Conservation (phyloP, 2,888 invertebrate genomes). For the Sceliomorpha sp. region DNA sequence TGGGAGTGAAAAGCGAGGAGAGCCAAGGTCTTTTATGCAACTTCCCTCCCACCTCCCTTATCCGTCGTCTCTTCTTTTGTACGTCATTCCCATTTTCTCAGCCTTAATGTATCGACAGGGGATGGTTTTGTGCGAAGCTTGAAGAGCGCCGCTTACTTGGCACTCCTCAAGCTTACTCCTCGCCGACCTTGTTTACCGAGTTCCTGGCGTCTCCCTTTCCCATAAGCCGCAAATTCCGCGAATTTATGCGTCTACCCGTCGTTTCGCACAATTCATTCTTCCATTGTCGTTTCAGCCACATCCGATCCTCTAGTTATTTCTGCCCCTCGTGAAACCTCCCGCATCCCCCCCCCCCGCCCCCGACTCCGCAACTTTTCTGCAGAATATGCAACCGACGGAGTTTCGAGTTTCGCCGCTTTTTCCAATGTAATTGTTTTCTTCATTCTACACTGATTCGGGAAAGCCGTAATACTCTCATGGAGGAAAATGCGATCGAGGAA, state of each 20-base stretch:
- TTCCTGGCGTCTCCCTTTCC: constrained; percentile 36
- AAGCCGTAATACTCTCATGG: too few species aligned
- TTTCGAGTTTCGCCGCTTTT: too few species aligned
- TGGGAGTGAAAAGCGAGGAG: constrained; percentile 26
- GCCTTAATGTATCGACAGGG: constrained; percentile 64
- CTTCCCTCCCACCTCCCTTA: too few species aligned
- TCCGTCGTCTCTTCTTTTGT: too few species aligned
- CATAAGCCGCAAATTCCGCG: constrained; percentile 60
- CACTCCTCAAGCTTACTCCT: too few species aligned
- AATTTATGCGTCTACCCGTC: constrained; percentile 61
- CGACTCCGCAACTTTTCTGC: too few species aligned
- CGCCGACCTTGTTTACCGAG: constrained; percentile 52
- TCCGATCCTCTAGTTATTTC: constrained; percentile 17
- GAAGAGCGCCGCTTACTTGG: constrained; percentile 58
- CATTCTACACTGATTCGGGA: too few species aligned
- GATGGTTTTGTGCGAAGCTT: constrained; percentile 58
- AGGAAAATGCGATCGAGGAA: too few species aligned
- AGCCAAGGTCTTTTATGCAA: constrained; percentile 36
- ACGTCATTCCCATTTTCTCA: constrained; percentile 31
- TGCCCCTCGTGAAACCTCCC: neutral
- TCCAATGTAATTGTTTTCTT: too few species aligned
- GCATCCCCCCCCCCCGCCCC: neutral
- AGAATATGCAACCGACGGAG: too few species aligned
- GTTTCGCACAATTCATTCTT: constrained; percentile 25
- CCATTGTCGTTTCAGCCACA: constrained; percentile 11